Evolutionary conservation across 2,888 invertebrate species (phyloP).

Genomic region (Slavum lentiscoides): DNA sequence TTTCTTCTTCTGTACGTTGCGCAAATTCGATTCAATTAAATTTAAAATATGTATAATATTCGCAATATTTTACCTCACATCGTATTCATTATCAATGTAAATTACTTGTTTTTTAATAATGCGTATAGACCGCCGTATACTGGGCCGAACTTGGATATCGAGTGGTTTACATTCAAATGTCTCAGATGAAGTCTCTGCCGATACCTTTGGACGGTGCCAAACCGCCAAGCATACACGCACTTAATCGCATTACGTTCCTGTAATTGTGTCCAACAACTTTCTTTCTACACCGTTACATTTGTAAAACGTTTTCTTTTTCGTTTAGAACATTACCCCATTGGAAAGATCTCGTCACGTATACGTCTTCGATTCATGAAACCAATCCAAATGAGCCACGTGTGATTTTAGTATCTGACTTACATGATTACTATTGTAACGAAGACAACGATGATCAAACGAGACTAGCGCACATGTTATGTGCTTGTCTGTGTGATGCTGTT

Average conservation of each 20-base stretch:
- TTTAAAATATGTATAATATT: not conserved
- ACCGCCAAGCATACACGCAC: slow-evolving; percentile 35
- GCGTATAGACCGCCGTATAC: slow-evolving; percentile 33
- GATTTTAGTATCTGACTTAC: slow-evolving; percentile 36
- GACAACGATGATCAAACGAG: slow-evolving; percentile 10
- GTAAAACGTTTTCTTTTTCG: not conserved
- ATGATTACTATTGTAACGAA: slow-evolving; percentile 30
- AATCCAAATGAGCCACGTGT: slow-evolving; percentile 41
- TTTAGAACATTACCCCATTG: slow-evolving; percentile 35
- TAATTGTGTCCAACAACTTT: slow-evolving; percentile 9
- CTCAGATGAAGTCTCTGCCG: slow-evolving; percentile 32
- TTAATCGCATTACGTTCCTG: slow-evolving; percentile 45
- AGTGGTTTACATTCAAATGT: slow-evolving; percentile 43
- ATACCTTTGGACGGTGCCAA: slow-evolving; percentile 36
- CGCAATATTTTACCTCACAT: not conserved
- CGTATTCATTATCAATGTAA: not conserved
- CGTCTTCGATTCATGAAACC: slow-evolving; percentile 36
- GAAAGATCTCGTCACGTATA: slow-evolving; percentile 40
- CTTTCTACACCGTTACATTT: not conserved
- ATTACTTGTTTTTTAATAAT: not conserved
- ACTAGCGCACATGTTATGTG: slow-evolving; percentile 47
- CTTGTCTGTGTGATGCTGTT: slow-evolving; percentile 32
- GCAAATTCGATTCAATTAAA: not conserved
- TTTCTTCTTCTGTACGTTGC: no score
- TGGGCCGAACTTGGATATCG: slow-evolving; percentile 44